phyloP scores from a whole-genome alignment of 1,140 invertebrate genomes.

The Brachionus sp. region DNA sequence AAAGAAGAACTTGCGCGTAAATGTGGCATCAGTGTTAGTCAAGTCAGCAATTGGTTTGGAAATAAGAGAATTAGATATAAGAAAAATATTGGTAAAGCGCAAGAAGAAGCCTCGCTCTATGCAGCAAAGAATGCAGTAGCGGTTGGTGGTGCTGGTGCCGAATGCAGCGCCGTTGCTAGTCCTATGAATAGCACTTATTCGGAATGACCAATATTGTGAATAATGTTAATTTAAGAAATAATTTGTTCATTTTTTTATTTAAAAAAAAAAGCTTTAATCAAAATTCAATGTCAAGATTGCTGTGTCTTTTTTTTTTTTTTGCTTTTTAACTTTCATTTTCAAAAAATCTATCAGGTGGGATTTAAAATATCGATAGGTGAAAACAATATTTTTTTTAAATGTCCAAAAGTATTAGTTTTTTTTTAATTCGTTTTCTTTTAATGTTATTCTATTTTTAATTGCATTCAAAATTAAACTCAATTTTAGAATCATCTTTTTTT shows the following conservation, averaged over 20 bases:
- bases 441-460: background rate
- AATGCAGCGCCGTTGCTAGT: conserved; percentile 6
- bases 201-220: conserved; percentile 12
- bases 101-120: conserved; percentile 98
- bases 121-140: conserved; percentile 82
- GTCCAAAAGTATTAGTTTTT: conserved; percentile 43
- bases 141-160: background rate
- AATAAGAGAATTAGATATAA: conserved; percentile 99
- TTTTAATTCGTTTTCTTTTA: background rate
- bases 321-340: background rate
- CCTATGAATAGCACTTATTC: conserved; percentile 44
- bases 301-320: background rate
- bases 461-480: background rate
- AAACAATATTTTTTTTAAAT: background rate
- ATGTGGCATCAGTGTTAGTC: conserved; percentile 96
- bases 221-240: conserved; percentile 3
- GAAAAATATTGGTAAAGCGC: conserved; percentile 99
- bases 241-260: conserved; percentile 19
- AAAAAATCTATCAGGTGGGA: background rate
- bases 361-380: conserved; percentile 3
- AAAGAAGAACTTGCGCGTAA: conserved; percentile 99
- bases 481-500: background rate
- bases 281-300: background rate
- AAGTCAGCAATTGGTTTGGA: conserved; percentile 86
- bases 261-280: background rate